Evolutionary conservation across 2,888 invertebrate species (phyloP).

Genomic region (Eupithecia pulchellata): DNA sequence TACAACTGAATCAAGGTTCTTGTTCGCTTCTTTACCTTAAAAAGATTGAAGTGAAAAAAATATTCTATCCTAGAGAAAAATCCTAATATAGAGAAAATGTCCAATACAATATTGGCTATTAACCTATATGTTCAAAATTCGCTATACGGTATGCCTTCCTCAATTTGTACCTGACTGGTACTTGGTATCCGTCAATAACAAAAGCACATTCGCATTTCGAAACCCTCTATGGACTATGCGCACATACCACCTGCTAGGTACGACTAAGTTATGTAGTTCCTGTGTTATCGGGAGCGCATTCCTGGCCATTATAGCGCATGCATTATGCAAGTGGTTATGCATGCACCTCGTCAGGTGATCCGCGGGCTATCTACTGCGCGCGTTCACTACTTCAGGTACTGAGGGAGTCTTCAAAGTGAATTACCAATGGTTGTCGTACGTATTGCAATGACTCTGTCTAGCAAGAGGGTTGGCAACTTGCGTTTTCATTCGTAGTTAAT

Average conservation of each 20-base stretch:
- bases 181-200: background rate
- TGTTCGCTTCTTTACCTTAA: too few species aligned
- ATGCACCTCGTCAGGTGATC: slow-evolving; percentile 10
- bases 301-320: slow-evolving; percentile 23
- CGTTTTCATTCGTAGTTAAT: too few species aligned
- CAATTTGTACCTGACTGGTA: background rate
- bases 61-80: too few species aligned
- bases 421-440: background rate
- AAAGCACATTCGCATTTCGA: background rate
- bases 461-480: too few species aligned
- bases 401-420: background rate
- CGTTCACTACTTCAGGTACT: background rate
- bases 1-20: too few species aligned
- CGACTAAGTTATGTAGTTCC: background rate
- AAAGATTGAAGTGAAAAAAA: too few species aligned
- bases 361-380: background rate
- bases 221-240: background rate
- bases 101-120: too few species aligned
- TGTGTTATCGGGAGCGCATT: background rate
- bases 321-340: slow-evolving; percentile 30
- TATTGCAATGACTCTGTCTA: too few species aligned
- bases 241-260: background rate
- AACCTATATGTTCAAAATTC: too few species aligned
- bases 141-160: background rate
- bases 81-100: too few species aligned